Percentiles rank a stretch among this genome's conserved stretches.
Evolutionary conservation across 2,113 vertebrate species (phyloP).

Genomic region (Psettodes erumei): DNA sequence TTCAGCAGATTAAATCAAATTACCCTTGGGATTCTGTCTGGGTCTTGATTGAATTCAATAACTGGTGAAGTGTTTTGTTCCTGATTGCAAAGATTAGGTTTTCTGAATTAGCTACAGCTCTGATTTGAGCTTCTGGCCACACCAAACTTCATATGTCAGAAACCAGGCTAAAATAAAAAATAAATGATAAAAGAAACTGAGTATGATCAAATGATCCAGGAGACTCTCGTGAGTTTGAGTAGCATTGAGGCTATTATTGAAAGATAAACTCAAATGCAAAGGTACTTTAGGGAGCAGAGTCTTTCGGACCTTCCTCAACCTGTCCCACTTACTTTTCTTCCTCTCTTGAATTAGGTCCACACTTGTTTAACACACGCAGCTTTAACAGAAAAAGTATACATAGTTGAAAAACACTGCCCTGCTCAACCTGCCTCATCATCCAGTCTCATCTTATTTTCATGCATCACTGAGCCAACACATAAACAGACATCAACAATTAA

Average conservation of each 20-base stretch:
- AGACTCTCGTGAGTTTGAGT: background rate
- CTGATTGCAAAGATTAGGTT: background rate
- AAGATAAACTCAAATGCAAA: background rate
- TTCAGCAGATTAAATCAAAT: slow-evolving; percentile 21
- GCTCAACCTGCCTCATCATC: too few species aligned
- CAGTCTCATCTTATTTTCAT: background rate
- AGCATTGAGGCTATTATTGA: background rate
- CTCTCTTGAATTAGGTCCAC: background rate
- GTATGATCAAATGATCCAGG: background rate
- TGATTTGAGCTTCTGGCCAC: background rate
- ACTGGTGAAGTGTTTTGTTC: slow-evolving; percentile 12
- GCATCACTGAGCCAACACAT: background rate
- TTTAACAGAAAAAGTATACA: background rate
- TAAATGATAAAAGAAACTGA: background rate
- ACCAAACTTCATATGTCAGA: too few species aligned
- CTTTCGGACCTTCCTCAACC: background rate
- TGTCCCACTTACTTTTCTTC: too few species aligned
- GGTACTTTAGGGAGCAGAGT: background rate
- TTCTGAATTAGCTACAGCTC: background rate
- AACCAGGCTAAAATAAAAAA: too few species aligned
- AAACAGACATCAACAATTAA: background rate
- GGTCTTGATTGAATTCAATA: slow-evolving; percentile 1
- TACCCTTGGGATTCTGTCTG: slow-evolving; percentile 2
- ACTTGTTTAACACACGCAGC: background rate
- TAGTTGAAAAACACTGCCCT: background rate